Conservation (phyloP, 2,888 invertebrate genomes). For the Augochlorella aurata region DNA sequence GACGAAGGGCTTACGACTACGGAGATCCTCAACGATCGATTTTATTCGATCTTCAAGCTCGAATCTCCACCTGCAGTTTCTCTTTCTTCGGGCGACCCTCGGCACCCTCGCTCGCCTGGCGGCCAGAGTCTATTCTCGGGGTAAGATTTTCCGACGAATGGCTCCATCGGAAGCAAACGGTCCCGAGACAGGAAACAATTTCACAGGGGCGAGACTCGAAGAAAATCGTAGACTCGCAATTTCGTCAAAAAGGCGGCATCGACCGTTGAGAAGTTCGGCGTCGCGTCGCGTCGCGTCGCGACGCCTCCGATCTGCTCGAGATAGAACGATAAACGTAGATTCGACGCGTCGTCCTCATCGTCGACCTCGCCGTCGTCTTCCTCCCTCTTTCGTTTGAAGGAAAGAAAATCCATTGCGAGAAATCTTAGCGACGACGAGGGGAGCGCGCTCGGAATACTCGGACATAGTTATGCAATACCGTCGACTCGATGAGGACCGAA, state of each 20-base stretch:
- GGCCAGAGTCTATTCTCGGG: neutral
- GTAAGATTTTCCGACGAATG: neutral
- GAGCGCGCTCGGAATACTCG: neutral
- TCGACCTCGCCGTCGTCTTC: neutral
- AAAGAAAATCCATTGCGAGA: neutral
- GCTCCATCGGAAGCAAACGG: neutral
- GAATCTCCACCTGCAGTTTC: neutral
- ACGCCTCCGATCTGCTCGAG: neutral
- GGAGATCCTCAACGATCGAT: constrained; percentile 23
- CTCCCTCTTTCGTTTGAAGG: neutral
- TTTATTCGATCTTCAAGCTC: constrained; percentile 10
- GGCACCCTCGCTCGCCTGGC: too few species aligned
- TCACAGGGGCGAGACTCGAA: neutral
- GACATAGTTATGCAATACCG: constrained; percentile 2
- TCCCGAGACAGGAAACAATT: neutral
- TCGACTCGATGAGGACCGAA: constrained; percentile 18
- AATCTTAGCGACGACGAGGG: constrained; percentile 1
- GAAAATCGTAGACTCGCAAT: neutral
- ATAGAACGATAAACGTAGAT: constrained; percentile 3
- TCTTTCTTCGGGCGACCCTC: too few species aligned
- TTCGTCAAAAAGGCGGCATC: neutral
- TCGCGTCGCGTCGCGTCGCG: neutral
- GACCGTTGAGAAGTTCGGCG: neutral
- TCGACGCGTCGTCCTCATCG: neutral
- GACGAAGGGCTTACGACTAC: neutral